A percentile compares a stretch with the other conserved stretches of the same genome.
Evolutionary conservation across 2,113 vertebrate species (phyloP).

Genomic region (Scalopus aquaticus): DNA sequence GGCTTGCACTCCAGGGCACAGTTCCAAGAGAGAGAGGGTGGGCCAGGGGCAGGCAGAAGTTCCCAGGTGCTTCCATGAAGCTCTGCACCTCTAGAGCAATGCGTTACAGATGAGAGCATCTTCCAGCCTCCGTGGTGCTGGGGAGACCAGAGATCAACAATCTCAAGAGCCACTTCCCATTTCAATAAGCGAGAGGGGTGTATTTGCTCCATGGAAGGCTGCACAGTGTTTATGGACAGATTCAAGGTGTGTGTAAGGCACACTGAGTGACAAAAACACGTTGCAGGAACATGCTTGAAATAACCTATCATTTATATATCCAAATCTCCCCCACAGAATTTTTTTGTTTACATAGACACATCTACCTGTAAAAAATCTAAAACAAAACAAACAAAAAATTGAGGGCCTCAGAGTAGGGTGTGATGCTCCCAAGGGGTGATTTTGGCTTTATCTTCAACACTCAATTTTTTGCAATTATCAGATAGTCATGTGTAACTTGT

Average conservation of each 20-base stretch:
- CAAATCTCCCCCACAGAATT: background rate
- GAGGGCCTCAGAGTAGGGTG: background rate
- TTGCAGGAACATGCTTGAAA: background rate
- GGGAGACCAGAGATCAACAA: background rate
- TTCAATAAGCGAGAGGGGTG: background rate
- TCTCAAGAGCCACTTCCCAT: background rate
- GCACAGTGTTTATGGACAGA: background rate
- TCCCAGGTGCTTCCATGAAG: accelerated
- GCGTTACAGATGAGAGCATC: background rate
- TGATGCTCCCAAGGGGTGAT: background rate
- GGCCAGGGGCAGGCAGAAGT: background rate
- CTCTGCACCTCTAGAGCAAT: background rate
- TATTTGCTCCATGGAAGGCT: background rate
- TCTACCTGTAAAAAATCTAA: background rate
- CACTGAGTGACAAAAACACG: background rate
- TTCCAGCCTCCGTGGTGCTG: background rate
- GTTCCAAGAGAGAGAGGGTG: background rate
- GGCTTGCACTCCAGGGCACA: background rate
- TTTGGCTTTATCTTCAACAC: background rate
- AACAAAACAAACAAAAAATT: background rate
- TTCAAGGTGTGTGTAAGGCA: background rate
- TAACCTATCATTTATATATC: background rate
- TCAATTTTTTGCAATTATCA: background rate
- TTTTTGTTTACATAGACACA: background rate
- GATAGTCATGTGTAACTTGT: background rate